phyloP scores from a whole-genome alignment of 1,140 invertebrate genomes.

The Mizuhopecten yessoensis region DNA sequence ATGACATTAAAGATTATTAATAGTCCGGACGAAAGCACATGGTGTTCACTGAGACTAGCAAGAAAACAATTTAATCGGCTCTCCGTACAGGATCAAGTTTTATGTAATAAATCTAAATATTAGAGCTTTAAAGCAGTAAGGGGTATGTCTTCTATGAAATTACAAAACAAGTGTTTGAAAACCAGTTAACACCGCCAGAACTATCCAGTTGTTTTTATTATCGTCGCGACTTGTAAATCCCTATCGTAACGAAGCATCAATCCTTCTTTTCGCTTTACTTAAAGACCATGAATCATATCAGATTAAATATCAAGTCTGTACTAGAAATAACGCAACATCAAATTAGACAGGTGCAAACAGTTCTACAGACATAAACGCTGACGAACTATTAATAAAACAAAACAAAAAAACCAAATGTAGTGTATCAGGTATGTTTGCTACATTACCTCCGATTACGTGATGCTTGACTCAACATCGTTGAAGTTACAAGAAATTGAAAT shows the following conservation, averaged over 20 bases:
- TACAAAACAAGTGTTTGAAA: neutral
- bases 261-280: neutral
- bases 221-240: neutral
- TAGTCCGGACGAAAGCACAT: neutral
- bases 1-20: neutral
- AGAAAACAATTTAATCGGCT: neutral
- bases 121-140: neutral
- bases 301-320: too few relatives aligned
- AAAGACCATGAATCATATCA: neutral
- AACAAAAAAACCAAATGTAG: too few relatives aligned
- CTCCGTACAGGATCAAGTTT: neutral
- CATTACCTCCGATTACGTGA: too few relatives aligned
- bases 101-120: neutral
- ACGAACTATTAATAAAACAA: too few relatives aligned
- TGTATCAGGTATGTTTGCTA: too few relatives aligned
- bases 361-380: too few relatives aligned
- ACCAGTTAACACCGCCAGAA: neutral
- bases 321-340: too few relatives aligned
- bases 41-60: neutral
- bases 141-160: conserved; percentile 5
- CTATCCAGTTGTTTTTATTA: neutral
- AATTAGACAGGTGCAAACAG: too few relatives aligned
- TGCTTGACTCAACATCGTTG: too few relatives aligned
- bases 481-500: too few relatives aligned
- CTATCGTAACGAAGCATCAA: neutral